A percentile compares a stretch with the other conserved stretches of the same genome.
Conservation (phyloP, 2,113 vertebrate genomes). For the Formicarius rufipectus region DNA sequence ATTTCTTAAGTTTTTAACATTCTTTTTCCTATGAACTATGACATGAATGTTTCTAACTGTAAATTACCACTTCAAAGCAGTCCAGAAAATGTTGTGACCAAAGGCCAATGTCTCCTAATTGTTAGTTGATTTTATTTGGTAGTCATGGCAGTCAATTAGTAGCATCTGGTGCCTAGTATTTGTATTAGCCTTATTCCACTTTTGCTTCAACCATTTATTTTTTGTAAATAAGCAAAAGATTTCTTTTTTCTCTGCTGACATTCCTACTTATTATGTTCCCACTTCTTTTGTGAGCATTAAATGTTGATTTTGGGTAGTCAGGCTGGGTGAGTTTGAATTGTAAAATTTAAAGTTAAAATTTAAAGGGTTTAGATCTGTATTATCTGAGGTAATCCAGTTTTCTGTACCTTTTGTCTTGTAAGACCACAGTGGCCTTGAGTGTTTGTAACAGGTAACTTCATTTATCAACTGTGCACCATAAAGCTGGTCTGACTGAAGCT, state of each 20-base stretch:
- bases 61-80: not conserved
- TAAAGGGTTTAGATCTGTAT: not conserved
- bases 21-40: not conserved
- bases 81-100: not conserved
- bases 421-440: not conserved
- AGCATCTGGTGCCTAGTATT: not conserved
- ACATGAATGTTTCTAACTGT: not conserved
- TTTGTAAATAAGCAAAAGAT: not conserved
- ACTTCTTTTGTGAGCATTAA: constrained; percentile 18
- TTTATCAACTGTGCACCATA: not conserved
- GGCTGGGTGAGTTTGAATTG: not conserved
- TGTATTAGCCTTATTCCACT: not conserved
- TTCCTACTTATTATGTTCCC: constrained; percentile 16
- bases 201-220: not conserved
- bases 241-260: not conserved
- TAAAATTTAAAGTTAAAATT: not conserved
- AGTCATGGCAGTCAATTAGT: not conserved
- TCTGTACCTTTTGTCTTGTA: not conserved
- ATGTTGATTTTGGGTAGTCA: constrained; percentile 32
- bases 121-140: not conserved
- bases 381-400: not conserved
- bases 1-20: not conserved
- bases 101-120: not conserved
- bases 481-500: not conserved
- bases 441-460: not conserved